A percentile compares a stretch with the other conserved stretches of the same genome.
These are phyloP conservation scores for Cinara cedri DNA, from an alignment of 2,888 invertebrate species.

Conservation along the genomic window DNA sequence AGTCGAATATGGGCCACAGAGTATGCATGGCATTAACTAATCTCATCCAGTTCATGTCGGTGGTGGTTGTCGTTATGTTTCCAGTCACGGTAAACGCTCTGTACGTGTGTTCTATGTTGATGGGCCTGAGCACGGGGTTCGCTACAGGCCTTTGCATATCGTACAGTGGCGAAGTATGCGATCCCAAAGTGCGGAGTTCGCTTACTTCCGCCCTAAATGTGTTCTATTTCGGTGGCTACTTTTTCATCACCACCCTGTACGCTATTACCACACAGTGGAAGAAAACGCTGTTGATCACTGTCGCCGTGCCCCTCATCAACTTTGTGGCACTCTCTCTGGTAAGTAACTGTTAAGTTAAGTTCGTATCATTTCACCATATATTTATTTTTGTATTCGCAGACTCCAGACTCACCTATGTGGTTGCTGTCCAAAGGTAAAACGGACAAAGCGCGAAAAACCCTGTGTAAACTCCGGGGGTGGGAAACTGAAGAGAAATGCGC, in stretches of 20 bases:
- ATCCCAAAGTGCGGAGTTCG: slow-evolving; percentile 67
- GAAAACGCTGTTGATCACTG: slow-evolving; percentile 66
- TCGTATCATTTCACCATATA: not conserved
- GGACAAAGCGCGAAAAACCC: not conserved
- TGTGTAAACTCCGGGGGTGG: slow-evolving; percentile 35
- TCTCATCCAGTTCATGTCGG: slow-evolving; percentile 12
- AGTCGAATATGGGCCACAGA: slow-evolving; percentile 6
- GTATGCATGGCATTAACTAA: slow-evolving; percentile 26
- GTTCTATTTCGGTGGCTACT: slow-evolving; percentile 63
- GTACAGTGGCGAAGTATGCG: slow-evolving; percentile 69
- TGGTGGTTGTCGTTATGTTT: slow-evolving; percentile 14
- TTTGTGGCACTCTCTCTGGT: slow-evolving; percentile 67
- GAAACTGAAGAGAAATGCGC: slow-evolving; percentile 40
- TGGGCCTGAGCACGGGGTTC: slow-evolving; percentile 36
- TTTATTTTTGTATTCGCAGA: slow-evolving; percentile 3
- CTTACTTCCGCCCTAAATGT: slow-evolving; percentile 63
- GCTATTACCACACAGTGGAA: slow-evolving; percentile 64
- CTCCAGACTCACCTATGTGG: slow-evolving; percentile 47
- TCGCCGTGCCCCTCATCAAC: slow-evolving; percentile 66
- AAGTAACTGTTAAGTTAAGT: not conserved
- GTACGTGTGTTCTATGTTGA: slow-evolving; percentile 31
- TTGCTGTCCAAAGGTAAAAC: slow-evolving; percentile 4
- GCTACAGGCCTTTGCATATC: slow-evolving; percentile 59
- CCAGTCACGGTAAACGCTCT: slow-evolving; percentile 1
- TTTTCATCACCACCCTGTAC: slow-evolving; percentile 66